A percentile compares a stretch with the other conserved stretches of the same genome.
Evolutionary conservation across 2,797 vertebrate species (phyloP).

Genomic region (Podarcis siculus): DNA sequence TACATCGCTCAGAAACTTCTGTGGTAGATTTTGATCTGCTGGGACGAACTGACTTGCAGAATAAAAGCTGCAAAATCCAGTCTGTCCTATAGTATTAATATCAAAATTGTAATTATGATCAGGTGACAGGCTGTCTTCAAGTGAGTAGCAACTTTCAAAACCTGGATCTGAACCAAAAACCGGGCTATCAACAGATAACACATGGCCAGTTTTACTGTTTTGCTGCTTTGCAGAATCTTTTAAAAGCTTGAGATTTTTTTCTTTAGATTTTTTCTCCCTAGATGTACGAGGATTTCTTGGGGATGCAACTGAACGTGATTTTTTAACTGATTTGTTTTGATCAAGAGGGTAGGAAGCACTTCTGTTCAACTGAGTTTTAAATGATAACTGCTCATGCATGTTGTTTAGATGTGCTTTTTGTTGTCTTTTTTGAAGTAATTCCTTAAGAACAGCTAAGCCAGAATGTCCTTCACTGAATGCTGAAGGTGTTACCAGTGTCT

Average conservation of each 20-base stretch:
- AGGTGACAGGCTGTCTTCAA: slow-evolving; percentile 96
- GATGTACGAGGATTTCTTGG: slow-evolving; percentile 84
- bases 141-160: slow-evolving; percentile 92
- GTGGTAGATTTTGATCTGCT: slow-evolving; percentile 93
- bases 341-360: slow-evolving; percentile 70
- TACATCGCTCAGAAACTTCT: slow-evolving; percentile 94
- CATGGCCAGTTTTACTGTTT: slow-evolving; percentile 76
- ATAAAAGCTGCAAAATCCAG: slow-evolving; percentile 94
- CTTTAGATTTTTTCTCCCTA: slow-evolving; percentile 80
- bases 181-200: slow-evolving; percentile 83
- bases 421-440: slow-evolving; percentile 92
- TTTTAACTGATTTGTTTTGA: slow-evolving; percentile 79
- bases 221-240: slow-evolving; percentile 81
- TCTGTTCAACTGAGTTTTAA: slow-evolving; percentile 74
- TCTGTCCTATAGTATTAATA: slow-evolving; percentile 93
- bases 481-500: slow-evolving; percentile 76
- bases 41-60: slow-evolving; percentile 93
- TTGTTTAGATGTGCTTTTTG: slow-evolving; percentile 80
- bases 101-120: slow-evolving; percentile 97
- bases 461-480: slow-evolving; percentile 84
- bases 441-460: slow-evolving; percentile 91
- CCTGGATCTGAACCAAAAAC: slow-evolving; percentile 88
- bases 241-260: slow-evolving; percentile 80
- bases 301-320: slow-evolving; percentile 71
- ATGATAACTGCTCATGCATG: slow-evolving; percentile 64